Base-by-base conservation (phyloP, 2,113 vertebrate genomes). In the Dascyllus trimaculatus region DNA sequence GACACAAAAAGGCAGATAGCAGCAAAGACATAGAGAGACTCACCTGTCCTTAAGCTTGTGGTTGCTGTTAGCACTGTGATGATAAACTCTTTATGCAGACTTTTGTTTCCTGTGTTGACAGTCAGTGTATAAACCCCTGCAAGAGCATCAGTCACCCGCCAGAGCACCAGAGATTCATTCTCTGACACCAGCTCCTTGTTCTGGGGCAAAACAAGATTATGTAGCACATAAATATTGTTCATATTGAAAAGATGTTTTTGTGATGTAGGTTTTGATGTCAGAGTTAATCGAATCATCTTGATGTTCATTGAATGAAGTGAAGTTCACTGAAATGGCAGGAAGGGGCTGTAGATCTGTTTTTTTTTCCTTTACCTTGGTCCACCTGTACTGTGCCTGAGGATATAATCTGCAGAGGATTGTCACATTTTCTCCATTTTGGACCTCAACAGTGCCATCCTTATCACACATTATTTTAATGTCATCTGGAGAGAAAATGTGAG, bases 351-450 rank as follows among this genome's bases (percentile, higher is more conserved):
- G 26, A 26, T 25, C 1, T 38, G 29, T 26, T 24, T 17, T 61
- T 9, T 56, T 24, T 43, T 59, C 8, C 13, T 11, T 88, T 72
- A 94, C 93, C 90, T 91, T 94, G 45, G 60, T 90, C 94, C 94
- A 95, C 5, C 11, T 85, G 80, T 89, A 91, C 3, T 48, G 1
- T 19, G 81, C 64, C 9, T 68, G 0, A 11, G 26, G 40, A 14
- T 65, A 62, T 0, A 35, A 10, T 0, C 0, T 13, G 78, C 93
- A 94, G 18, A 4, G 54, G 67, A 94, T 84, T 1, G 53, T 65
- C 43, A 92, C 80, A 61, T 94, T 88, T 58, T 72, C 81, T 75
- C 86, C 91, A 66, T 62, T 18, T 0, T n/a, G 54, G 60, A 89
- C 67, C 32, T 87, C 7, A 18, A 93, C 62, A 1, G n/a, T 29